Evolutionary conservation across 2,113 vertebrate genomes (phyloP).

Genomic region (Saccopteryx bilineata): DNA sequence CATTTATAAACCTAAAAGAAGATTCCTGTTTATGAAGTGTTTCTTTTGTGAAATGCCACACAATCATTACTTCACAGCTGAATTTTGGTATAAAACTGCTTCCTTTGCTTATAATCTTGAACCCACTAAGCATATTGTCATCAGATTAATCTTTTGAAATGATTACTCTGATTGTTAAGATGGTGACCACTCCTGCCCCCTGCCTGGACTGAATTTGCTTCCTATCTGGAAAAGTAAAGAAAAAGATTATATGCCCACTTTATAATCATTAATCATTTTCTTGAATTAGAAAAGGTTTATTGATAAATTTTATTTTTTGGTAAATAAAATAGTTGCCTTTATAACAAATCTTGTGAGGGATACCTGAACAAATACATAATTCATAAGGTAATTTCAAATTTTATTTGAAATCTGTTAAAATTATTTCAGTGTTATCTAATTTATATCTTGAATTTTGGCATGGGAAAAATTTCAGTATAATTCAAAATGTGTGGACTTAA

Average conservation of each 20-base stretch:
- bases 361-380: neutral
- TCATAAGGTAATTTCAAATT: slow-evolving; percentile 47
- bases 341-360: neutral
- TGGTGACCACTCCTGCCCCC: neutral
- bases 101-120: neutral
- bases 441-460: slow-evolving; percentile 34
- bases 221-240: slow-evolving; percentile 24
- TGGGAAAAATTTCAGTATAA: slow-evolving; percentile 33
- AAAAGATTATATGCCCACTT: neutral
- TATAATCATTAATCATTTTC: slow-evolving; percentile 14
- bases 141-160: slow-evolving; percentile 49
- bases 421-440: slow-evolving; percentile 18
- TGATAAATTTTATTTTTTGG: slow-evolving; percentile 28
- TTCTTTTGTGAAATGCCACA: slow-evolving; percentile 30
- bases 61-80: neutral
- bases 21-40: neutral
- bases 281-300: neutral
- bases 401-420: slow-evolving; percentile 27
- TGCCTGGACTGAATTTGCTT: neutral
- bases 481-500: neutral
- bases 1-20: neutral
- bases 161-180: neutral
- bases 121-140: neutral
- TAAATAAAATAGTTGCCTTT: slow-evolving; percentile 26
- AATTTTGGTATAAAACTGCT: neutral